phyloP scores from a whole-genome alignment of 2,888 invertebrate species.

The Conomelus anceps region DNA sequence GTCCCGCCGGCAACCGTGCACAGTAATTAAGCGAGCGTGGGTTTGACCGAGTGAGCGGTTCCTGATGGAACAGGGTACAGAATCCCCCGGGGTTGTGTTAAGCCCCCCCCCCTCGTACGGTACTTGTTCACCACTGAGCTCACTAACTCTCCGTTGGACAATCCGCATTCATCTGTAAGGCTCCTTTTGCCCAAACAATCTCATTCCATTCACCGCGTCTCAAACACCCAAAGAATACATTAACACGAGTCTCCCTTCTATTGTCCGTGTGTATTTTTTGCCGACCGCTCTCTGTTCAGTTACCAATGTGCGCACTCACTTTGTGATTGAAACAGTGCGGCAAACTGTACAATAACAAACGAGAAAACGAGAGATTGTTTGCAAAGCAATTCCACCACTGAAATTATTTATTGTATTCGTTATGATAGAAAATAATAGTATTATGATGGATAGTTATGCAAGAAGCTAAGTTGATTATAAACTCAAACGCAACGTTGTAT shows the following conservation, averaged over 20 bases:
- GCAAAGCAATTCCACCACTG: neutral
- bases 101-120: neutral
- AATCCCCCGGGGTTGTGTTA: neutral
- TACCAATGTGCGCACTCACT: neutral
- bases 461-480: no score
- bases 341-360: neutral
- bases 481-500: no score
- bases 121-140: neutral
- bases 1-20: neutral
- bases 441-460: neutral
- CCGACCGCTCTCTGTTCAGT: neutral
- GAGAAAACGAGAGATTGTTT: neutral
- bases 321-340: neutral
- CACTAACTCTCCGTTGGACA: neutral
- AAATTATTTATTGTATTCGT: neutral
- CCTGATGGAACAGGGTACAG: neutral
- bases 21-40: neutral
- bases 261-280: neutral
- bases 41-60: neutral
- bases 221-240: neutral
- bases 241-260: neutral
- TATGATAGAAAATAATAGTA: neutral
- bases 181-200: neutral
- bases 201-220: neutral
- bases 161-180: neutral